Evolutionary conservation across 2,113 vertebrate species (phyloP), one percentile per base, ranked within the genome.

Genomic region (Abramis brama): DNA sequence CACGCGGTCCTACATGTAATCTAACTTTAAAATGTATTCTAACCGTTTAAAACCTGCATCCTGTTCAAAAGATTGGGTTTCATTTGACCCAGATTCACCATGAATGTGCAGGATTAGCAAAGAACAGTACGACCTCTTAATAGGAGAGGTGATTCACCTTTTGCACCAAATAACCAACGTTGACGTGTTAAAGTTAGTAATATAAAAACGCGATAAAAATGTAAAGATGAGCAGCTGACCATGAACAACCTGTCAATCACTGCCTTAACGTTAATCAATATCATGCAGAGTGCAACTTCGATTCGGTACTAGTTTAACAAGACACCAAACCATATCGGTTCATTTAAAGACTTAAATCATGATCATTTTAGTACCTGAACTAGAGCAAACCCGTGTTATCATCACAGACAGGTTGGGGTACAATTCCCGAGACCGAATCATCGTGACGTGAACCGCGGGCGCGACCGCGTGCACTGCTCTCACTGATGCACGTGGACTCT

Each of bases 361-460:
- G 21, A 36, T 19, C 27, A 59, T 12, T 57, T 4, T 17, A 1
- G 6, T 82, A 83, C 82, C 82, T 83, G 71, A 0, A 82, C 62
- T 12, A 71, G 2, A 36, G n/a, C 59, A 64, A 64, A 91, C 84
- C 45, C 76, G 92, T 60, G 92, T 86, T 23, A 92, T 92, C 81
- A 92, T 92, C 75, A 94, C 93, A 0, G 90, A 60, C 0, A 94
- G 84, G 62, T 94, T 94, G 0, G 83, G 79, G 79, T 92, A 92
- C 17, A 25, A 50, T n/a, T 84, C 87, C 2, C 78, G 74, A 15
- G 23, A 79, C 3, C 81, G 64, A 27, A 12, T n/a, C 86, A 45
- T 79, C 74, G n/a, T 90, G 50, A 86, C 74, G n/a, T 90, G 50
- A 86, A 87, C 87, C 52, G 33, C 33, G 33, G 33, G 3, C 60